phyloP scores from a whole-genome alignment of 2,113 vertebrate species.

The Vulpes ferrilata region DNA sequence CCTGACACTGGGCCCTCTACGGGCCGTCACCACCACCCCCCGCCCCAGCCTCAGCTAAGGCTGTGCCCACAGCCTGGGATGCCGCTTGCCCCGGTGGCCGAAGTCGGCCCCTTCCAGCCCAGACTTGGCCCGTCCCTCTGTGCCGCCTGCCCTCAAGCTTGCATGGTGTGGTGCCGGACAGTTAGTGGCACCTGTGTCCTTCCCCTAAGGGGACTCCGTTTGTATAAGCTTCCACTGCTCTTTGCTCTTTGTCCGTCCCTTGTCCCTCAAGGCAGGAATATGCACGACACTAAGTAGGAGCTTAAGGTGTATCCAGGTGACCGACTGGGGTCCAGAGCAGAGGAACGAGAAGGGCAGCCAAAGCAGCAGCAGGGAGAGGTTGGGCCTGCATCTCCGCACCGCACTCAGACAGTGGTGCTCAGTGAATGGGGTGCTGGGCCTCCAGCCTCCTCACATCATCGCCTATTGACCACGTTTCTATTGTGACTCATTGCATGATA shows the following conservation, averaged over 20 bases:
- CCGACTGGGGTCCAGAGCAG: neutral
- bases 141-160: neutral
- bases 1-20: neutral
- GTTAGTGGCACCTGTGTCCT: neutral
- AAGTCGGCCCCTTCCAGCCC: neutral
- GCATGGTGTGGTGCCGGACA: neutral
- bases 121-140: neutral
- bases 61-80: neutral
- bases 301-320: neutral
- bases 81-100: neutral
- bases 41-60: neutral
- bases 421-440: neutral
- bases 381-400: neutral
- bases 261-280: neutral
- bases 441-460: neutral
- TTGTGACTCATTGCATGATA: neutral
- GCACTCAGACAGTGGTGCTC: rapidly evolving
- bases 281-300: neutral
- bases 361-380: neutral
- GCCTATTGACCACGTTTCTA: neutral
- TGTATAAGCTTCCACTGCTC: neutral
- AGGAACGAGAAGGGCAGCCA: neutral
- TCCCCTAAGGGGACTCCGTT: neutral
- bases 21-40: neutral
- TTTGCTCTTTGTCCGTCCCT: neutral